Percentiles rank a stretch among this genome's conserved stretches.
These are phyloP conservation scores for Microcebus tavaratra DNA, from an alignment of 2,113 vertebrate species.

Conservation along the genomic window DNA sequence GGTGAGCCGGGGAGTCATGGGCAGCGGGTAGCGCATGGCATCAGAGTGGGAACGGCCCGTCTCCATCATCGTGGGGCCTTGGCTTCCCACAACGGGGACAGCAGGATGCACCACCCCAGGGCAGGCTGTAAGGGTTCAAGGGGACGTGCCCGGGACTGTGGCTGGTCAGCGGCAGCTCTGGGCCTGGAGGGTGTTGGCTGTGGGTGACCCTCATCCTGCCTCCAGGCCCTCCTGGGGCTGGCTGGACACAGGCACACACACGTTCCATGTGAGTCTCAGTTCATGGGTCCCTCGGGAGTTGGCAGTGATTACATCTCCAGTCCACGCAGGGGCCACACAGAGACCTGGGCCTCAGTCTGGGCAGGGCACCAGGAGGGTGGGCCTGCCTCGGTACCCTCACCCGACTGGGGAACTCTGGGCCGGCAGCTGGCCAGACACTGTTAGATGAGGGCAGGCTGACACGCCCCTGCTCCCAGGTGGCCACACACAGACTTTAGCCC, in stretches of 20 bases:
- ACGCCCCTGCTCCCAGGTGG: background rate
- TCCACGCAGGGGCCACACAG: background rate
- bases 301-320: background rate
- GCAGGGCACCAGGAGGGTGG: background rate
- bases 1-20: accelerated
- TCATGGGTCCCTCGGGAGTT: background rate
- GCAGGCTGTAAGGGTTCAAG: background rate
- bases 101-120: background rate
- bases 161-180: background rate
- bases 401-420: background rate
- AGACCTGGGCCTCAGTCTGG: background rate
- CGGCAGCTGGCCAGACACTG: background rate
- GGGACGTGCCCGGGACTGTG: background rate
- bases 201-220: background rate
- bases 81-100: background rate
- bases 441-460: background rate
- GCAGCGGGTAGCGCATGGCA: background rate
- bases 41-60: background rate
- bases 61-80: background rate
- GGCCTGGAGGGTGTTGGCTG: background rate
- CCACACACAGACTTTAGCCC: background rate
- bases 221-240: background rate
- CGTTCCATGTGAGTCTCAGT: background rate
- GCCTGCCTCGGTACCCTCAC: background rate
- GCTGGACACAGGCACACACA: background rate